Evolutionary conservation across 2,797 vertebrate genomes (phyloP).

Genomic region (Cossypha dichroa): DNA sequence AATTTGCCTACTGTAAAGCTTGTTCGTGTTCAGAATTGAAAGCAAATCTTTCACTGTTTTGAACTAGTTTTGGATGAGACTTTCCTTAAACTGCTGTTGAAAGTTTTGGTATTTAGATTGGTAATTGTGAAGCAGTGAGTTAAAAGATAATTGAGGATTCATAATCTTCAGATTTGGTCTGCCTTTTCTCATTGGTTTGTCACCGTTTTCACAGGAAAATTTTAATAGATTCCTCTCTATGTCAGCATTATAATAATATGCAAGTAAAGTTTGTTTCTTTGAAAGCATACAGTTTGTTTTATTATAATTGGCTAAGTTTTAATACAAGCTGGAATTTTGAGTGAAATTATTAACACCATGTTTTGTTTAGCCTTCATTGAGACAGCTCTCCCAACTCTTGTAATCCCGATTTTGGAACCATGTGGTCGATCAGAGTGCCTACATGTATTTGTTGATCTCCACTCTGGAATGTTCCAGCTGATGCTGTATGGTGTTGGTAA

Average conservation of each 20-base stretch:
- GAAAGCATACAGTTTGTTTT: background rate
- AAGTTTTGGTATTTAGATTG: background rate
- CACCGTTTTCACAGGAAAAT: background rate
- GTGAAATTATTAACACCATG: background rate
- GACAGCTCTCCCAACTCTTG: conserved; percentile 92
- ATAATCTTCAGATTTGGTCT: background rate
- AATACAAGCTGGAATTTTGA: background rate
- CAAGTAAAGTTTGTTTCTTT: background rate
- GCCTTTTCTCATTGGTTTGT: background rate
- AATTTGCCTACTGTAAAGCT: background rate
- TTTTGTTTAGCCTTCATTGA: conserved; percentile 91
- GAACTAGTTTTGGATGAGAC: background rate
- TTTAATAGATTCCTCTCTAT: background rate
- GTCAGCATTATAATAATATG: background rate
- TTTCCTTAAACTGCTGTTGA: background rate
- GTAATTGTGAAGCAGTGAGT: background rate
- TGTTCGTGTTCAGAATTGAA: background rate
- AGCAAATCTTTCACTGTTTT: background rate
- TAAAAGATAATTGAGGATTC: background rate
- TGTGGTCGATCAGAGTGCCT: conserved; percentile 96
- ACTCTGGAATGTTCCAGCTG: conserved; percentile 98
- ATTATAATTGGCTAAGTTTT: background rate
- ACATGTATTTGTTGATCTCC: conserved; percentile 97
- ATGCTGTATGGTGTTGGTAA: conserved; percentile 98
- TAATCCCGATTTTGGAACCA: conserved; percentile 95